A percentile compares a stretch with the other conserved stretches of the same genome.
Conservation (phyloP, 2,888 invertebrate species). For the Scaptomyza cyrtandrae region DNA sequence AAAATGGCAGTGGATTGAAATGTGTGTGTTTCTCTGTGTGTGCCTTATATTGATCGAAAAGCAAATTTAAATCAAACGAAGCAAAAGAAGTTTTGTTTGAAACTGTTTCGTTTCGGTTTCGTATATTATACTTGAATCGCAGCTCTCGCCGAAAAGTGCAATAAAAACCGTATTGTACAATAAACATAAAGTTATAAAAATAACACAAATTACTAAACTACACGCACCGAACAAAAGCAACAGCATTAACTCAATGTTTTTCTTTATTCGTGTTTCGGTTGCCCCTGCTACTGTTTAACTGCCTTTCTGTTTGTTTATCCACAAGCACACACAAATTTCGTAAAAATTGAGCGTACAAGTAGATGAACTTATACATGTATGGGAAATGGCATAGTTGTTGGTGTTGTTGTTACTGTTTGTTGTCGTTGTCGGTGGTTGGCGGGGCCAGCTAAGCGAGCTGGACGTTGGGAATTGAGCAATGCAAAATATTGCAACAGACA, state of each 20-base stretch:
- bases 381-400: slow-evolving; percentile 48
- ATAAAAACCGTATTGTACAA: slow-evolving; percentile 41
- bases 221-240: slow-evolving; percentile 19
- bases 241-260: slow-evolving; percentile 31
- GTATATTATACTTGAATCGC: slow-evolving; percentile 5
- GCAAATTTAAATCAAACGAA: slow-evolving; percentile 12
- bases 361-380: slow-evolving; percentile 35
- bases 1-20: slow-evolving; percentile 44
- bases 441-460: slow-evolving; percentile 28
- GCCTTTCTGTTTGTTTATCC: slow-evolving; percentile 67
- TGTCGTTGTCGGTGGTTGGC: background rate
- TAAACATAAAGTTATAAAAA: slow-evolving; percentile 18
- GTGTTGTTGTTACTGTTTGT: background rate
- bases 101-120: slow-evolving; percentile 31
- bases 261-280: slow-evolving; percentile 9
- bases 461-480: slow-evolving; percentile 61
- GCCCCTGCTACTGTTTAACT: slow-evolving; percentile 56
- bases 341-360: slow-evolving; percentile 40
- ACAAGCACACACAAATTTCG: slow-evolving; percentile 26
- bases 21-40: slow-evolving; percentile 18
- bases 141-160: slow-evolving; percentile 32
- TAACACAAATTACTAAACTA: slow-evolving; percentile 37
- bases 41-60: slow-evolving; percentile 45
- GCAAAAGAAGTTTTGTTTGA: slow-evolving; percentile 51
- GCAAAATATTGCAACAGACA: slow-evolving; percentile 76